Evolutionary conservation across 2,888 invertebrate genomes (phyloP), one percentile per base, ranked within the genome.

Genomic region (Congeria kusceri): DNA sequence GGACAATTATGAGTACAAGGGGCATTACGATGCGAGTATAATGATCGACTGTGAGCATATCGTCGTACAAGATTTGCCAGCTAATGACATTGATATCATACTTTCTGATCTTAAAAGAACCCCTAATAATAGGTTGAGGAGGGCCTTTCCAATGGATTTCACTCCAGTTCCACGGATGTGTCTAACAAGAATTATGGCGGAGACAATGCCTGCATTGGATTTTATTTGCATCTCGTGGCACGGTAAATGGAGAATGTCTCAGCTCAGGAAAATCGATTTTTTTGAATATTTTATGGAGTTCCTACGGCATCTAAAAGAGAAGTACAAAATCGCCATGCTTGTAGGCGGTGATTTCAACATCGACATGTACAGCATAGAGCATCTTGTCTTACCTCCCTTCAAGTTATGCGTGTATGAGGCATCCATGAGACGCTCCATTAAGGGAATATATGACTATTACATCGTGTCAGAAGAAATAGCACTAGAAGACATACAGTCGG

Each of bases 221-320:
- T 77, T 81, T n/a, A 71, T 81, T 20, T 77, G 77, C 63, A 71
- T 81, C 47, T 81, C 81, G 1, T 81, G 77, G 81, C 77, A 77
- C 23, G 81, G 81, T 15, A 47, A 56, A 11, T 71, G 53, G n/a
- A 61, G 46, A 49, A 64, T 69, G 27, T 59, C 63, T 56, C 62
- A 71, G 20, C 46, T 58, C 11, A 39, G 15, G 11, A 76, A 69
- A 65, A 49, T 66, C 29, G 64, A 68, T 27, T 71, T 71, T 25
- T 82, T 82, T 49, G 65, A 68, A 29, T 75, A 77, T 32, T 57
- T 63, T 15, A 67, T 82, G 68, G 77, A 72, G 39, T 82, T 82
- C 49, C 32, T 82, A 1, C 58, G 72, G 18, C 56, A 72, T 23
- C 18, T 82, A 3, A 72, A 72, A 32, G 61, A 47, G n/a, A 75